Base-by-base conservation (phyloP, 2,797 vertebrate genomes). In the Hydrolagus colliei region DNA sequence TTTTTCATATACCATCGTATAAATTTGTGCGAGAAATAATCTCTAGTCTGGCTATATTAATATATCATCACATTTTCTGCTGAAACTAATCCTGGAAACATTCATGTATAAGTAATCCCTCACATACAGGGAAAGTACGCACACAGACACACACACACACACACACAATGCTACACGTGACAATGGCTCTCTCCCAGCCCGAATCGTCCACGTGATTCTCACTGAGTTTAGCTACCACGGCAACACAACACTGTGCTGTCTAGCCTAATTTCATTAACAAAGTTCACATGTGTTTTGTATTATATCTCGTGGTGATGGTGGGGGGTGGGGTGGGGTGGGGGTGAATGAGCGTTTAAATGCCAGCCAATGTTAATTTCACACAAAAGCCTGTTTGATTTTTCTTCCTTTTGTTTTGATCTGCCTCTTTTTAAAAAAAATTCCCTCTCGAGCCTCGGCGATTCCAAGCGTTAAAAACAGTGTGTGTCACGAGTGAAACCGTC, bases 151-250 rank as follows among this genome's bases (percentile, higher is more conserved):
- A 52, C 41, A 52, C 41, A 52, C 41, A 52, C 41, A 52, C 41
- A 52, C 41, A 52, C 41, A 27, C 27, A 27, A 27, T 52, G 87
- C 89, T 89, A 80, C 88, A 86, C 87, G 87, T 90, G 88, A 90
- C 89, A 88, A 63, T 86, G 75, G 63, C 88, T 77, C 86, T 86
- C 85, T 88, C 61, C 87, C 88, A 87, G 20, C 87, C 71, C 87
- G 87, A 88, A 88, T 89, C 74, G 88, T 87, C 86, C 82, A 76
- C 65, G 73, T 63, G 72, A 88, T 41, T 80, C 63, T 72, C 86
- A 86, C 71, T 91, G 4, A 67, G 8, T 78, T 89, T 88, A 61
- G 89, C 91, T 92, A 89, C 89, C 89, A 88, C 89, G 88, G 88
- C 88, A 91, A 91, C 87, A 9, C 88, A 91, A 91, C 87, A 9